Evolutionary conservation across 2,888 invertebrate genomes (phyloP).

Genomic region (Mimas tiliae): DNA sequence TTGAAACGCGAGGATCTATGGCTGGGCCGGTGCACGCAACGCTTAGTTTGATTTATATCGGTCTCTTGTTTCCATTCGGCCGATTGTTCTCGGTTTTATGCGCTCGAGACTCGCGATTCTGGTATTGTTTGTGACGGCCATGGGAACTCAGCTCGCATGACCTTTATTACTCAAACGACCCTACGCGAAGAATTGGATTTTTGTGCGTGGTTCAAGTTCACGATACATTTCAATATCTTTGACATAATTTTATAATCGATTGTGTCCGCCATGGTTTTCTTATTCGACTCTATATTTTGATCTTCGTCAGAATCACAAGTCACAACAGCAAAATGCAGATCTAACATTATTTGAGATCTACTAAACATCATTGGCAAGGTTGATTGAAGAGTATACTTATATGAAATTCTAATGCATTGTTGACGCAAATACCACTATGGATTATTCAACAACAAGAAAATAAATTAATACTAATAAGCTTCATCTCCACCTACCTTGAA

Average conservation of each 20-base stretch:
- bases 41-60: slow-evolving; percentile 82
- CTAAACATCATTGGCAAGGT: neutral
- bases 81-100: slow-evolving; percentile 79
- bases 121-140: slow-evolving; percentile 76
- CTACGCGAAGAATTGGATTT: slow-evolving; percentile 47
- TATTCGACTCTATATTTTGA: neutral
- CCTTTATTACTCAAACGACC: slow-evolving; percentile 60
- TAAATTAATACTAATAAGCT: slow-evolving; percentile 59
- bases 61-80: slow-evolving; percentile 76
- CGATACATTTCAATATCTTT: slow-evolving; percentile 32
- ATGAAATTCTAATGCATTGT: slow-evolving; percentile 37
- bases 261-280: neutral
- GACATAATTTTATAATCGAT: neutral
- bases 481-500: slow-evolving; percentile 58
- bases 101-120: slow-evolving; percentile 66
- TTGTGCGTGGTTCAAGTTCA: slow-evolving; percentile 59
- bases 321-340: no score
- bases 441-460: slow-evolving; percentile 64
- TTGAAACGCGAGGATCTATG: slow-evolving; percentile 78
- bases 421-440: slow-evolving; percentile 67
- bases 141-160: slow-evolving; percentile 69
- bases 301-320: no score
- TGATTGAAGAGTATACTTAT: slow-evolving; percentile 4
- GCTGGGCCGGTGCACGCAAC: slow-evolving; percentile 76
- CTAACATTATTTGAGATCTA: neutral